Evolutionary conservation across 2,888 invertebrate species (phyloP), one percentile per base, ranked within the genome.

Genomic region (Latheticus oryzae): DNA sequence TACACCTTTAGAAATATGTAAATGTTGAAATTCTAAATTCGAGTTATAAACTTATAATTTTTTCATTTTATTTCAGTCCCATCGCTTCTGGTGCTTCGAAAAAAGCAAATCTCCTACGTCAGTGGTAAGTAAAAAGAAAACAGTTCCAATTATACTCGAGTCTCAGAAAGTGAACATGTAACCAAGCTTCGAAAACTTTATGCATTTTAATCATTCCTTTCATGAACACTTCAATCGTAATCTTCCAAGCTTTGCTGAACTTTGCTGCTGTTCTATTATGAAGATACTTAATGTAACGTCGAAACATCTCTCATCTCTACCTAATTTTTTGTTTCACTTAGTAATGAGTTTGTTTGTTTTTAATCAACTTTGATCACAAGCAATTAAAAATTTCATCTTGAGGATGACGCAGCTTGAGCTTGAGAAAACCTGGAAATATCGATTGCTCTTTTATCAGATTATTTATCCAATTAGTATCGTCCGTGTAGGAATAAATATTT

Each of bases 391-490:
- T 40, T 12, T 19, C 21, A 38, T 21, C 23, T 40, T 2, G 9
- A n/a, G 3, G 32, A 2, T 32, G n/a, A n/a, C n/a, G 13, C 32
- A 32, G 32, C 13, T 32, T 13, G 13, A 2, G n/a, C 37, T 8
- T 37, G 19, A 5, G 3, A n/a, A 19, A 40, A 40, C 11, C 4
- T 13, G 12, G n/a, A 24, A 21, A 16, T 23, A 40, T 40, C 19
- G 40, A 40, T 40, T 40, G n/a, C n/a, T n/a, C n/a, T 23, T 24
- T 40, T 40, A 40, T 40, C 40, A 11, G 40, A 23, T 40, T 11
- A 23, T 17, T 40, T 40, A 40, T 37, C 24, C 17, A 35, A 35
- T 35, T 35, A 35, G 16, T 11, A 9, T 3, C 15, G 35, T 5
- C 32, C 16, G 2, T 2, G 13, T n/a, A n/a, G n/a, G n/a, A n/a